Evolutionary conservation across 1,140 invertebrate genomes (phyloP).

Genomic region (Elysia chlorotica): DNA sequence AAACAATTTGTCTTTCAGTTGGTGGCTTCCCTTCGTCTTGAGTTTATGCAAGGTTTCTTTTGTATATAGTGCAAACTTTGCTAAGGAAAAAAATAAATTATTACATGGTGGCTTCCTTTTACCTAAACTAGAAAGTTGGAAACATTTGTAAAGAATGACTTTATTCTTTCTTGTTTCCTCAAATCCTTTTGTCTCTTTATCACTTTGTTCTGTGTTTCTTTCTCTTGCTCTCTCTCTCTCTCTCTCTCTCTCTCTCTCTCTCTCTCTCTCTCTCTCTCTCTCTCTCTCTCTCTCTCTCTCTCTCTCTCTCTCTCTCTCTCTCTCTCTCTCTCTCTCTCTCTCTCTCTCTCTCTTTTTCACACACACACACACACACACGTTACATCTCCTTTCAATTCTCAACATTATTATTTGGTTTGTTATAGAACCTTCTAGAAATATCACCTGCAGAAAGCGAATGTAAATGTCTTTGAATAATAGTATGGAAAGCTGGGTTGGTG

Average conservation of each 20-base stretch:
- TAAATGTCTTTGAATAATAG: too few relatives aligned
- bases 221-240: neutral
- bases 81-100: neutral
- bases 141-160: neutral
- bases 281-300: too few relatives aligned
- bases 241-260: neutral
- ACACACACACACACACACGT: neutral
- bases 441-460: too few relatives aligned
- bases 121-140: neutral
- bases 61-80: neutral
- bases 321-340: too few relatives aligned
- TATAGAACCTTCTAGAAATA: too few relatives aligned
- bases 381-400: too few relatives aligned
- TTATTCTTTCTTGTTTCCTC: neutral
- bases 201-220: neutral
- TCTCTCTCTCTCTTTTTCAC: neutral
- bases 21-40: slow-evolving; percentile 13
- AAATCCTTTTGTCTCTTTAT: neutral
- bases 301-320: too few relatives aligned
- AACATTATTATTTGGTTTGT: too few relatives aligned
- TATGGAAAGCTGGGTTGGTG: too few relatives aligned
- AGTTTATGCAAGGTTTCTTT: neutral
- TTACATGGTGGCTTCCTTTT: neutral
- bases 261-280: too few relatives aligned
- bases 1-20: too few relatives aligned